These are phyloP conservation scores for Danio choprae DNA, from an alignment of 2,797 vertebrate species.

Conservation along the genomic window DNA sequence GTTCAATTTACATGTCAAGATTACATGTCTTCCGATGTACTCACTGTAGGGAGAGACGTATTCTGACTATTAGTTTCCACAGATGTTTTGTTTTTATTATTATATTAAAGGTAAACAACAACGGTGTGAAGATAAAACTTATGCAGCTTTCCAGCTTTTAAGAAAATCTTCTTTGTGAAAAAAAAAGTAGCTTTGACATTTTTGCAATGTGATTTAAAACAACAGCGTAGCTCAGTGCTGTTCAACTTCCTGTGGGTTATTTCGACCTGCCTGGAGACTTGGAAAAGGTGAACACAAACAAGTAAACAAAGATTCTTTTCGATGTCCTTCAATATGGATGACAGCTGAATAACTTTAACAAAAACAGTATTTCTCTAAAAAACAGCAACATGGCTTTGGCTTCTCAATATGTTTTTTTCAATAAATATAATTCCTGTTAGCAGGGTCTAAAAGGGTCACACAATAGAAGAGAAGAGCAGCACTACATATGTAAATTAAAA, in stretches of 20 bases:
- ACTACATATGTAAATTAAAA: too few species aligned
- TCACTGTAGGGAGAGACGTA: constrained; percentile 62
- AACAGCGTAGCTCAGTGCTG: constrained; percentile 62
- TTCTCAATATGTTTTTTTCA: neutral
- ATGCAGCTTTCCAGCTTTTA: constrained; percentile 54
- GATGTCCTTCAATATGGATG: constrained; percentile 31
- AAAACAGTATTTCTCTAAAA: neutral
- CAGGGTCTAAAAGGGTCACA: too few species aligned
- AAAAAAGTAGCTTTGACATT: constrained; percentile 68
- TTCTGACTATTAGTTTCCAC: constrained; percentile 63
- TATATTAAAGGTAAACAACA: constrained; percentile 23
- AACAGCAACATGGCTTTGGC: neutral
- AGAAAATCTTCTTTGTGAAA: constrained; percentile 27
- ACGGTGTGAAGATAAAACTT: constrained; percentile 36
- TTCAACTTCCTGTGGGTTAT: constrained; percentile 59
- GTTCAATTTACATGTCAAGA: constrained; percentile 70
- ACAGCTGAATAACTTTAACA: constrained; percentile 56
- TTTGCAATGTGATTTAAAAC: constrained; percentile 61
- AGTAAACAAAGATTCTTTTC: constrained; percentile 32
- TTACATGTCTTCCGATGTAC: constrained; percentile 70
- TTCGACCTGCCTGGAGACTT: constrained; percentile 63
- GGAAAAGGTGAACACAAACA: constrained; percentile 9
- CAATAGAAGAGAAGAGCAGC: too few species aligned
- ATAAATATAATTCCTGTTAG: too few species aligned
- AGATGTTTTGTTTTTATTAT: constrained; percentile 51